phyloP scores from a whole-genome alignment of 1,140 invertebrate genomes.

The Druon quercuslanigerum region DNA sequence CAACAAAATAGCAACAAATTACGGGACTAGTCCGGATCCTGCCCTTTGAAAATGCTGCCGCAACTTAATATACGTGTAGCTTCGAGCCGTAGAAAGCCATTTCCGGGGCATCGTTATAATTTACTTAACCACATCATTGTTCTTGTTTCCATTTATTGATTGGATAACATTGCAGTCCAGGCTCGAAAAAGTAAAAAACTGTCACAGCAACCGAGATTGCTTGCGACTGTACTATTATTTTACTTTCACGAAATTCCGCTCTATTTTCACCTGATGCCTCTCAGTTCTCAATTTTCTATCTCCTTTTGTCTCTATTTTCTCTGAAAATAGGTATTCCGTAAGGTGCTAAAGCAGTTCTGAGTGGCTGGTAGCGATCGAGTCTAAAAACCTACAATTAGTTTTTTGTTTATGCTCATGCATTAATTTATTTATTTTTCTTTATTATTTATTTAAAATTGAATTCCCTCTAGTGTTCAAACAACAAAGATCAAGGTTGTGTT shows the following conservation, averaged over 20 bases:
- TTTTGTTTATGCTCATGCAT: no score
- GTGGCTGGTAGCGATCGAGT: not conserved
- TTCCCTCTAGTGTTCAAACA: no score
- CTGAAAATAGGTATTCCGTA: not conserved
- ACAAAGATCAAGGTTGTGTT: no score
- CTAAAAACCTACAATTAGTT: not conserved
- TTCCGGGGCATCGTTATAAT: constrained; percentile 64
- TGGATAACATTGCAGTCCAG: constrained; percentile 55
- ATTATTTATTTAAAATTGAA: no score
- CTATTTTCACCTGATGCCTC: constrained; percentile 3
- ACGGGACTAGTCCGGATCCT: no score
- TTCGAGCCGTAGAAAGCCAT: constrained; percentile 56
- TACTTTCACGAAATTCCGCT: constrained; percentile 54
- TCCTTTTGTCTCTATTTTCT: not conserved
- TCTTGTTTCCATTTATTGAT: constrained; percentile 69
- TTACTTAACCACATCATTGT: constrained; percentile 71
- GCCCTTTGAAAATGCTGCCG: no score
- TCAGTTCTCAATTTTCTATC: constrained; percentile 6
- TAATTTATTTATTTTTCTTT: no score
- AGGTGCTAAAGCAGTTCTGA: constrained; percentile 1
- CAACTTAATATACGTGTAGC: no score
- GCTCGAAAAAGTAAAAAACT: constrained; percentile 70
- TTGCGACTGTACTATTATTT: constrained; percentile 55
- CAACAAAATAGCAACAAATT: no score
- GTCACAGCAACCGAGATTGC: constrained; percentile 63